Conservation (phyloP, 2,797 vertebrate species). For the Spinus pinus region DNA sequence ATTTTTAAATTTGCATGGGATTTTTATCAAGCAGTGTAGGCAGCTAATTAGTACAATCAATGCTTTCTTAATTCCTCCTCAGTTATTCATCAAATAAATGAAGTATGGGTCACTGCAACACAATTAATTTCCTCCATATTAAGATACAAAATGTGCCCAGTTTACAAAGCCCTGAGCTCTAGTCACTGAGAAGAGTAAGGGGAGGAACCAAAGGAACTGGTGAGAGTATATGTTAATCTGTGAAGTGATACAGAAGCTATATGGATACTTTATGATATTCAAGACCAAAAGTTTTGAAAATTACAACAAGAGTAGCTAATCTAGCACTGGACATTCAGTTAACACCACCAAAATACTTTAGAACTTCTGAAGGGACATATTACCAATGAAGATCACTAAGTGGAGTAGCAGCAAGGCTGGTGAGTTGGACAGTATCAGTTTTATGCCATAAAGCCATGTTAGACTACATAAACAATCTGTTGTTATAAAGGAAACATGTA, state of each 20-base stretch:
- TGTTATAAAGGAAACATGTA: slow-evolving; percentile 9
- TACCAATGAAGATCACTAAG: neutral
- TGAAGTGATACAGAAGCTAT: neutral
- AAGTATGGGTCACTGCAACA: neutral
- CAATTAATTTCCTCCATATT: neutral
- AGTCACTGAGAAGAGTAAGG: neutral
- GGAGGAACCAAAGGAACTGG: neutral
- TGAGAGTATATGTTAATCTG: neutral
- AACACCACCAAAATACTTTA: neutral
- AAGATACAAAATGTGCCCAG: neutral
- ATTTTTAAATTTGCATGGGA: neutral
- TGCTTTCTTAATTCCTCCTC: neutral
- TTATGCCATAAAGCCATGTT: neutral
- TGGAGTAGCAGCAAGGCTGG: neutral
- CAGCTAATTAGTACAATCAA: neutral
- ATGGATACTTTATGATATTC: neutral
- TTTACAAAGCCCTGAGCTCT: neutral
- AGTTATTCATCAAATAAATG: neutral
- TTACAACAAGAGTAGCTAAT: neutral
- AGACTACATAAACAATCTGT: slow-evolving; percentile 10
- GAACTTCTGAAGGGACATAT: neutral
- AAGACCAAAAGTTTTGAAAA: neutral
- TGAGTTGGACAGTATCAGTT: neutral
- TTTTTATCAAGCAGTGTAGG: neutral
- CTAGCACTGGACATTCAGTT: neutral